Percentiles rank a stretch among this genome's conserved stretches.
Conservation (phyloP, 37 sponge, comb jelly and placozoan species). For the Chondrilla cf. caribensis region DNA sequence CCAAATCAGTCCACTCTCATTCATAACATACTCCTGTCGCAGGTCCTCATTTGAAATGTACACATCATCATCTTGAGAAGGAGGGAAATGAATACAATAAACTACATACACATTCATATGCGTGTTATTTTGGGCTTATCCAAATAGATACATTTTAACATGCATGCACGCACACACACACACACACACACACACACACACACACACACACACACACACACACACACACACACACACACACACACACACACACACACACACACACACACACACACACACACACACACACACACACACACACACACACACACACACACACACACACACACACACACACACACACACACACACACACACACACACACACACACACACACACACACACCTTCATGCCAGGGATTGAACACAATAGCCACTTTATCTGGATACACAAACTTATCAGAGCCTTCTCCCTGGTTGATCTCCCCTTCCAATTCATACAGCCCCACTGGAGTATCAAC, state of each 20-base stretch:
- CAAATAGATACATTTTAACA: background rate
- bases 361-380: slow-evolving; percentile 18
- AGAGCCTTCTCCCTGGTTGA: background rate
- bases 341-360: slow-evolving; percentile 13
- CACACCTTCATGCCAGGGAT: slow-evolving; percentile 37
- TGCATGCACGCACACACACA: background rate
- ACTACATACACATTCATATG: background rate
- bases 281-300: slow-evolving; percentile 1
- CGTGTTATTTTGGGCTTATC: too few species aligned
- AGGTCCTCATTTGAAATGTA: slow-evolving; percentile 46
- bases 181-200: slow-evolving; percentile 14
- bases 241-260: slow-evolving; percentile 18
- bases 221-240: slow-evolving; percentile 12
- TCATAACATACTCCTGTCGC: slow-evolving; percentile 65
- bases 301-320: slow-evolving; percentile 14
- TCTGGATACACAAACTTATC: background rate
- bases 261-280: background rate
- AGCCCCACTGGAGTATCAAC: slow-evolving; percentile 9
- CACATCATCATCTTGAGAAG: slow-evolving; percentile 48
- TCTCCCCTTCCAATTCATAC: slow-evolving; percentile 7
- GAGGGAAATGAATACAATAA: background rate
- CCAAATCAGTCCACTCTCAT: slow-evolving; percentile 71
- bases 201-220: background rate
- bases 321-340: slow-evolving; percentile 5
- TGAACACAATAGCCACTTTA: slow-evolving; percentile 10